Conservation (phyloP, 30 jellyfish, hydroid and myxozoan genomes). For the Hydra vulgaris region DNA sequence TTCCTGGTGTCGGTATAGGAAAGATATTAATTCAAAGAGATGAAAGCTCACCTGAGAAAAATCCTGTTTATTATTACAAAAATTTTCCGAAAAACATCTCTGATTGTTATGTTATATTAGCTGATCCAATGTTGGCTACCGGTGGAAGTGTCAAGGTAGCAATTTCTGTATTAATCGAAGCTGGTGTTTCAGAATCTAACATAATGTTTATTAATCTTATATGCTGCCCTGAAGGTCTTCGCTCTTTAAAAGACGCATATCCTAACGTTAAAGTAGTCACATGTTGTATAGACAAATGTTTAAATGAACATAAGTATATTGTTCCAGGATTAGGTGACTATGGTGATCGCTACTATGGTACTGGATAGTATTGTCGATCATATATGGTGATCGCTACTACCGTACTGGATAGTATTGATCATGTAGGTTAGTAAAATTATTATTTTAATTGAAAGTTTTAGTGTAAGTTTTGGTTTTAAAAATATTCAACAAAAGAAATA, state of each 20-base stretch:
- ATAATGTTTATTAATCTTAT: slow-evolving; percentile 72
- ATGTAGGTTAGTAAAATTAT: no score
- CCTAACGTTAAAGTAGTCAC: slow-evolving; percentile 66
- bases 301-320: slow-evolving; percentile 59
- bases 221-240: slow-evolving; percentile 82
- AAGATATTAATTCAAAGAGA: slow-evolving; percentile 74
- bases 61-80: slow-evolving; percentile 60
- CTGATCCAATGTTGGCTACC: slow-evolving; percentile 91
- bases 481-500: no score
- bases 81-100: slow-evolving; percentile 68
- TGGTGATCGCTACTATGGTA: slow-evolving; percentile 83
- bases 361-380: slow-evolving; percentile 13
- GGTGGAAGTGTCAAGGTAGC: slow-evolving; percentile 88
- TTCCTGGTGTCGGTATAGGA: slow-evolving; percentile 81
- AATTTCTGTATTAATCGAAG: slow-evolving; percentile 60
- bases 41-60: slow-evolving; percentile 59
- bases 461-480: no score
- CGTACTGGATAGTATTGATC: no score
- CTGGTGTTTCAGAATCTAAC: slow-evolving; percentile 64
- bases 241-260: slow-evolving; percentile 31
- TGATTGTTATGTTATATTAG: slow-evolving; percentile 65
- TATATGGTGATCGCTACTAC: no score
- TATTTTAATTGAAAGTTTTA: no score
- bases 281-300: slow-evolving; percentile 54
- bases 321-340: slow-evolving; percentile 95